phyloP scores from a whole-genome alignment of 30 jellyfish, hydroid and myxozoan genomes.

The Haliclystus octoradiatus region DNA sequence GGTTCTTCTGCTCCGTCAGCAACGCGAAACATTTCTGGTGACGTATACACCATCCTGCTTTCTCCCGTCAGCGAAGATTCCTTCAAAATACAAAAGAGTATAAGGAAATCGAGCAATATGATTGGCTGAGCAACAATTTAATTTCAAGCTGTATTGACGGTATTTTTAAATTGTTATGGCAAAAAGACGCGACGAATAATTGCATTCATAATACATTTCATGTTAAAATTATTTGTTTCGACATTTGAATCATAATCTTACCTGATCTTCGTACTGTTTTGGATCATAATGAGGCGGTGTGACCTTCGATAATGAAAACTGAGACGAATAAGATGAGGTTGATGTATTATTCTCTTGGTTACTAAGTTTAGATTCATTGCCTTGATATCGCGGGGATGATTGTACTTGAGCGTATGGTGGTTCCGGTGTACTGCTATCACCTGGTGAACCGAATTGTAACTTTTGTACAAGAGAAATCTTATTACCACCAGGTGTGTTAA shows the following conservation, averaged over 20 bases:
- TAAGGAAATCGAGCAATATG: too few relatives aligned
- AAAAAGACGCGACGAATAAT: too few relatives aligned
- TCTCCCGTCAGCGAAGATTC: neutral
- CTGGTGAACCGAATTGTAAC: conserved; percentile 31
- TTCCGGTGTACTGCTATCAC: conserved; percentile 6
- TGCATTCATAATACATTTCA: too few relatives aligned
- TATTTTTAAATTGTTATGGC: too few relatives aligned
- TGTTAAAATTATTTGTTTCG: too few relatives aligned
- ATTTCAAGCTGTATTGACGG: too few relatives aligned
- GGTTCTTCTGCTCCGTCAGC: conserved; percentile 96
- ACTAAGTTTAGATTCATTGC: conserved; percentile 13
- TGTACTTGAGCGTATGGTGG: conserved; percentile 2
- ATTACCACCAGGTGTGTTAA: neutral
- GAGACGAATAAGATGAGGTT: conserved; percentile 17
- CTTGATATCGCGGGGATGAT: conserved; percentile 20
- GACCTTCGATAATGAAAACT: conserved; percentile 4
- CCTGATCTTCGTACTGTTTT: conserved; percentile 68
- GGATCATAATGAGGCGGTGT: conserved; percentile 59
- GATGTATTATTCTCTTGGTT: conserved; percentile 13
- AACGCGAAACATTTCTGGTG: conserved; percentile 80
- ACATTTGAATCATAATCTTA: too few relatives aligned
- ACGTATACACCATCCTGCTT: neutral
- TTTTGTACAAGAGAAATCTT: neutral
- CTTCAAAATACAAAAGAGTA: neutral
- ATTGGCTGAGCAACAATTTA: too few relatives aligned